Evolutionary conservation across 2,113 vertebrate species (phyloP), one percentile per base, ranked within the genome.

Genomic region (Cryptoleucopteryx plumbea): DNA sequence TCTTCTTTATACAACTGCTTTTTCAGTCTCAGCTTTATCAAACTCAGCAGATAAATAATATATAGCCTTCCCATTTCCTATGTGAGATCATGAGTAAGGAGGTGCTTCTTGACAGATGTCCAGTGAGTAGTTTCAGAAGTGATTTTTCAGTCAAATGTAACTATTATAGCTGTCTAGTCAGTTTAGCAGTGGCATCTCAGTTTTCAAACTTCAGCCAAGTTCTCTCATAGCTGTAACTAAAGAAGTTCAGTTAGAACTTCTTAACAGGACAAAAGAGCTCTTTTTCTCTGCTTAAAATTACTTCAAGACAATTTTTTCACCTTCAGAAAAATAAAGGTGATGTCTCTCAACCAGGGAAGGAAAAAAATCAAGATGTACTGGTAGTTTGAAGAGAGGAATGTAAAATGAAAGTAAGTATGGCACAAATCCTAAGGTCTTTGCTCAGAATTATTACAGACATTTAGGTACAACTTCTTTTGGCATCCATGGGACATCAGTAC

Each of bases 181-280:
- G 52, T 89, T 95, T 96, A 91, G 66, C 84, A 93, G 50, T 91
- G 74, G 74, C 84, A 91, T 95, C 89, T 95, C 91, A 90, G 50
- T 80, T 96, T 94, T 85, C 91, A 86, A 85, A 85, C 38, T 87
- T 91, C 70, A 86, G 94, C 94, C 94, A 96, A 94, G 70, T 89
- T 93, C 93, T 84, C 73, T 66, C 78, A 50, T 53, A 85, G 81
- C 48, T 89, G 53, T 91, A 78, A 91, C 62, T 77, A 47, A 90
- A 94, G 50, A 63, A 79, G 25, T 56, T 72, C 56, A 91, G 81
- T 68, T 62, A 92, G 86, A 95, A 75, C 81, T 87, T 68, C 80
- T 47, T 82, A 79, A 56, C 42, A 89, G 77, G 88, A 94, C 61
- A 94, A 92, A 93, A 91, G 65, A 78, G 43, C 62, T 94, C 56